A percentile compares a stretch with the other conserved stretches of the same genome.
phyloP scores from a whole-genome alignment of 2,797 vertebrate species.

The Falco biarmicus region DNA sequence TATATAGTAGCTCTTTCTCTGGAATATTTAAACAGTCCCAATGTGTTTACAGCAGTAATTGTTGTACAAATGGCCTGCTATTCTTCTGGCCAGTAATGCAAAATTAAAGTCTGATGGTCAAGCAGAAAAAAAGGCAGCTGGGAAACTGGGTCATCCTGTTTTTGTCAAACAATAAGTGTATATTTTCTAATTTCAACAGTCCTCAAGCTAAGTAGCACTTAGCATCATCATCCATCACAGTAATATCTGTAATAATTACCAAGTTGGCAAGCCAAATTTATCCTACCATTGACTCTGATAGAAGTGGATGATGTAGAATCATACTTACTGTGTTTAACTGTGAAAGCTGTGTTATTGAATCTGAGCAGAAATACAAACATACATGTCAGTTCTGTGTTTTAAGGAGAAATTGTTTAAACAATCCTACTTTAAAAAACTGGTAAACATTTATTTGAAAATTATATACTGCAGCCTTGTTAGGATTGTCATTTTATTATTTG shows the following conservation, averaged over 20 bases:
- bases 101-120: background rate
- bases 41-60: background rate
- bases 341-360: background rate
- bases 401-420: background rate
- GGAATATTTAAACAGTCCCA: background rate
- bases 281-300: background rate
- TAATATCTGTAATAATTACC: background rate
- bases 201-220: background rate
- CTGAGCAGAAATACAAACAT: background rate
- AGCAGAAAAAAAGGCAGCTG: background rate
- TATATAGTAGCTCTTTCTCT: background rate
- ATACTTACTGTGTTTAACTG: background rate
- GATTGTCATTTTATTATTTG: background rate
- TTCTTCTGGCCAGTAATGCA: background rate
- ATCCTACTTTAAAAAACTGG: background rate
- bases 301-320: background rate
- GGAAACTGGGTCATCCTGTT: background rate
- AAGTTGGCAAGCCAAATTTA: background rate
- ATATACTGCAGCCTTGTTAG: background rate
- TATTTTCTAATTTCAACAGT: background rate
- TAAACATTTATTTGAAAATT: background rate
- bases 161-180: background rate
- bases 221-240: background rate
- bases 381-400: background rate
- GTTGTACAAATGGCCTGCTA: background rate